Base-by-base conservation (phyloP, 2,797 vertebrate species). In the Chlorospingus semifuscus region DNA sequence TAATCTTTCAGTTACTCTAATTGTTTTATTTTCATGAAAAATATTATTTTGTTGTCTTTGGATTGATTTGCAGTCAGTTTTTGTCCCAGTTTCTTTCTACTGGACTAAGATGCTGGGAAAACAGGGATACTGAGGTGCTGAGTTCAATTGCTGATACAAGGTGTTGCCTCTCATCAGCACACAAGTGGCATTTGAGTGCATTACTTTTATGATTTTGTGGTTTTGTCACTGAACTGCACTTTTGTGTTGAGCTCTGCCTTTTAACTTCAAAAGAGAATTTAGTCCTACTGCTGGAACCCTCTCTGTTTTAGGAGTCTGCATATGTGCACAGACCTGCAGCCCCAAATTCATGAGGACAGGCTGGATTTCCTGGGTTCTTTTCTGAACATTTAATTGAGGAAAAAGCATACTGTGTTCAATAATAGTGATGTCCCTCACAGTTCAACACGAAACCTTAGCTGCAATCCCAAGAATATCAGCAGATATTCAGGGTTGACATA, bases 401-500 rank as follows among this genome's bases (percentile, higher is more conserved):
- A 50, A 44, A 56, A 29, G 2, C 23, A 3, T 53, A 6, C 16
- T 78, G 5, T 47, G 18, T 68, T 79, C 49, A 55, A 13, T 60
- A 64, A 32, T 7, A 47, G 24, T 61, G 41, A 60, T 85, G 27
- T 83, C 46, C 30, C 46, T 68, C 61, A 10, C 16, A 77, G 71
- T 50, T 83, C 61, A 61, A 44, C 82, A 68, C 19, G 80, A 79
- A 89, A 36, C 23, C 57, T 75, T 49, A 50, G 44, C 61, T 89
- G 47, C 57, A 89, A 5, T 53, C 69, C 71, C 50, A 64, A 46
- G 86, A 89, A 61, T 47, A 52, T 92, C 71, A 81, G 4, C 79
- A 93, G 90, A 93, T 89, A 91, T 19, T 87, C 60, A 47, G 89
- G 65, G 84, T 44, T 96, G 92, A 95, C 84, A 90, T 85, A 65